phyloP scores from a whole-genome alignment of 2,797 vertebrate genomes.

The Echeneis naucrates region DNA sequence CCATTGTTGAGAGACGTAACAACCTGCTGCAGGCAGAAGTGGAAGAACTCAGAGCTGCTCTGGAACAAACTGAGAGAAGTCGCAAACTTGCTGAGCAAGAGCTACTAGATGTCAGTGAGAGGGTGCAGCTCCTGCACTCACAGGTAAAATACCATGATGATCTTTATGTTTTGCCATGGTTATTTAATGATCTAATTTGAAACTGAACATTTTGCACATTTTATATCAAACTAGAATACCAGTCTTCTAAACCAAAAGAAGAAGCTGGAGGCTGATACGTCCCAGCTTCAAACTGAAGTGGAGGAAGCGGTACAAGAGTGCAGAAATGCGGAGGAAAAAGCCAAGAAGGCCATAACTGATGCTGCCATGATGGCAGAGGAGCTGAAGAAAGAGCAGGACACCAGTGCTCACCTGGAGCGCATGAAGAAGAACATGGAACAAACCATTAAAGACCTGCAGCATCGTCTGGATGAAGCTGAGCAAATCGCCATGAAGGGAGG shows the following conservation, averaged over 20 bases:
- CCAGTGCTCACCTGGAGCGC: conserved; percentile 91
- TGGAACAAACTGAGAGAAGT: too few relatives aligned
- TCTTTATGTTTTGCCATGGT: too few relatives aligned
- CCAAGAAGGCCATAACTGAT: conserved; percentile 91
- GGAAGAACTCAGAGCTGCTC: too few relatives aligned
- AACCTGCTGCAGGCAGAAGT: conserved; percentile 88
- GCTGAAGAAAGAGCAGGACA: conserved; percentile 92
- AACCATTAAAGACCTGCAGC: too few relatives aligned
- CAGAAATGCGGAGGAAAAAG: conserved; percentile 90
- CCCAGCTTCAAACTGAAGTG: conserved; percentile 87
- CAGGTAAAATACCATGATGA: conserved; percentile 88
- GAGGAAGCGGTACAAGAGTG: conserved; percentile 89
- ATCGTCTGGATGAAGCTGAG: too few relatives aligned
- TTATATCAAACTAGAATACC: conserved; percentile 80
- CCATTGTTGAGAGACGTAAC: conserved; percentile 90
- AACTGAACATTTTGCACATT: too few relatives aligned
- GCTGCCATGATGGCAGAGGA: conserved; percentile 86
- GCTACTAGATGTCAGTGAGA: conserved; percentile 89
- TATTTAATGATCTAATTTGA: too few relatives aligned
- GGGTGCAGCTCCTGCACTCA: conserved; percentile 91
- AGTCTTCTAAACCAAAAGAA: conserved; percentile 90
- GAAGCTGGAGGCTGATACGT: too few relatives aligned
- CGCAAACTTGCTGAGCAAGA: too few relatives aligned
- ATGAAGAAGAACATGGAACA: too few relatives aligned
- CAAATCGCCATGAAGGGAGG: too few relatives aligned